Conservation (phyloP, 2,797 vertebrate species). For the Malurus splendens region DNA sequence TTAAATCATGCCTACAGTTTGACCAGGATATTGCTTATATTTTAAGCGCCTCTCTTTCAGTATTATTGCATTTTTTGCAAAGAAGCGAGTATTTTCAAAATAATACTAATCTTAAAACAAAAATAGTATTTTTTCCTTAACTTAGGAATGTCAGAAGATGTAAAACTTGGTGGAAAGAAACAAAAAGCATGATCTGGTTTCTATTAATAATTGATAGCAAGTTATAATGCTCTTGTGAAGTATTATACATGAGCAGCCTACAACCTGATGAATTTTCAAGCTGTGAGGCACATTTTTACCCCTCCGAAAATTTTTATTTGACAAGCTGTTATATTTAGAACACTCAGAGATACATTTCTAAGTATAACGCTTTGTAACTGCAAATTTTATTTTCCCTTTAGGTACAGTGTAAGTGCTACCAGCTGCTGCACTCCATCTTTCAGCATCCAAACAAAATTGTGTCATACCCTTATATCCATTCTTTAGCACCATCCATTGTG, state of each 20-base stretch:
- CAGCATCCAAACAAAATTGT: slow-evolving; percentile 75
- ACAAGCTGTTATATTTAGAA: not conserved
- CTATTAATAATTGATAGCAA: not conserved
- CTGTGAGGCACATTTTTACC: not conserved
- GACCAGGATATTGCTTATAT: not conserved
- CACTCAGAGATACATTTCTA: not conserved
- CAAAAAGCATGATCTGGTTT: not conserved
- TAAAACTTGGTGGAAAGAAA: not conserved
- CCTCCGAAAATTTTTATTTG: not conserved
- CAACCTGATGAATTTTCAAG: not conserved
- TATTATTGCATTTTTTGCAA: not conserved
- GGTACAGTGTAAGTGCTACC: slow-evolving; percentile 82
- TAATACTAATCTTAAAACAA: not conserved
- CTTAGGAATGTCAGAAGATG: not conserved
- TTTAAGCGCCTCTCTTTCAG: not conserved
- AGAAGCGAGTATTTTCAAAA: not conserved
- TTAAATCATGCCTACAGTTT: not conserved
- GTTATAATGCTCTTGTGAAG: not conserved
- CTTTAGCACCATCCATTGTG: slow-evolving; percentile 77
- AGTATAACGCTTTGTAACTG: not conserved
- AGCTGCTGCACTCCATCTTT: slow-evolving; percentile 85
- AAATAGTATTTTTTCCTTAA: not conserved
- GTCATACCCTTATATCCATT: slow-evolving; percentile 82
- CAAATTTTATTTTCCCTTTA: slow-evolving; percentile 49
- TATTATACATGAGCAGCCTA: not conserved